Base-by-base conservation (phyloP, 2,797 vertebrate species). In the Chromobotia macracanthus region DNA sequence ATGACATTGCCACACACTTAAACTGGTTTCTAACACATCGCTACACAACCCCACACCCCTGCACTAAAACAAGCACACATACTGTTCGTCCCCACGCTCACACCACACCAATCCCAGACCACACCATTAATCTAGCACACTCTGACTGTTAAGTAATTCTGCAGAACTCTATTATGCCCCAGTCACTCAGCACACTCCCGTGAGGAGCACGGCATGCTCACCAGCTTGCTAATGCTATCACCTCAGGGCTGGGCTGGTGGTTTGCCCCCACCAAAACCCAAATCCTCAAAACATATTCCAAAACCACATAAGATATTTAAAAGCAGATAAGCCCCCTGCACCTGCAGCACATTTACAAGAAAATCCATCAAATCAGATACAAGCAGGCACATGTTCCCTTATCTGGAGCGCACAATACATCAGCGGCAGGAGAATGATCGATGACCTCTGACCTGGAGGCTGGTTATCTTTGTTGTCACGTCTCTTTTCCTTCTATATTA, bases 391-490 rank as follows among this genome's bases (percentile, higher is more conserved):
- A 55, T 46, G 25, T 31, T 1, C 19, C 25, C 44, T 75, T 80
- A 84, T 86, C 83, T 80, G 61, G 18, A 46, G 44, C 18, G 19
- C 13, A 48, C 51, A 48, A 23, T 16, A 67, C 38, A 67, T 23
- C 65, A 21, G 12, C 13, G 12, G 13, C 12, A 9, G 41, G 19
- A 13, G 19, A 67, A 63, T 60, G 53, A 64, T 78, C 63, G 70
- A 25, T 13, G 79, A 83, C 81, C 85, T 81, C 66, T 69, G 72
- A 85, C 84, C 79, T 60, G 67, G 53, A 56, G 48, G 28, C 77
- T 75, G 75, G 75, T 86, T 84, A 84, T 87, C 84, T 81, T 69
- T 48, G 0, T 44, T 53, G 12, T 68, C 81, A 82, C 51, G 75
- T 75, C 67, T 79, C 87, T 84, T 61, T 50, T 79, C 23, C 41